Evolutionary conservation across 2,797 vertebrate genomes (phyloP), one percentile per base, ranked within the genome.

Genomic region (Pelodytes ibericus): DNA sequence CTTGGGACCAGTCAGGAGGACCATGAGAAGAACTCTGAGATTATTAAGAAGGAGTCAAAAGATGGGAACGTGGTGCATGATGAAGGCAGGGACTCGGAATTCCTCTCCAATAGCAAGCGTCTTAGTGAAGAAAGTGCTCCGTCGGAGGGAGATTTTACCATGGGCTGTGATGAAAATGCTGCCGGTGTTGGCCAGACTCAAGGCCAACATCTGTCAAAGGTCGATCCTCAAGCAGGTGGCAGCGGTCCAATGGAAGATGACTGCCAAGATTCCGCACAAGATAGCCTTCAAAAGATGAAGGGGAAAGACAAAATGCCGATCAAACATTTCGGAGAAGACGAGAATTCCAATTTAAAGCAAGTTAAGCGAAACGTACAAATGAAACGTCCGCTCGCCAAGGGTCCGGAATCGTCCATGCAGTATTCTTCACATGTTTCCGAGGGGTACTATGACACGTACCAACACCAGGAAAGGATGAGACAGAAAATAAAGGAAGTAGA

Each of bases 401-500:
- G 92, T 71, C 90, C 85, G 71, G 97, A 99, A 49, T 80, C 82
- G 0, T 89, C 90, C 83, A 91, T 93, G 0, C 92, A 93, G 0
- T 94, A 95, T 57, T 87, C 91, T 39, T 85, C 90, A 62, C 83
- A 89, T 72, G 79, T 86, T 85, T 84, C 93, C 2, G 94, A 96
- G 16, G 87, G 82, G 20, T 90, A 88, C 25, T 94, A 92, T 0
- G 97, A 99, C 64, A 88, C 92, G 74, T 97, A 96, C 84, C 95
- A 95, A 51, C 96, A 99, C 87, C 97, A 99, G 84, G 98, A 99
- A 87, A 94, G 94, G 83, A 99, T 99, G 87, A 90, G 96, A 80
- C 97, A 98, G 87, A 99, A 98, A 89, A 98, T 99, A 76, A 94
- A 94, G 79, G 98, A 99, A 86, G 97, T 99, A 27, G 98, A 99